phyloP scores from a whole-genome alignment of 2,888 invertebrate species.

The Trichopria drosophilae region DNA sequence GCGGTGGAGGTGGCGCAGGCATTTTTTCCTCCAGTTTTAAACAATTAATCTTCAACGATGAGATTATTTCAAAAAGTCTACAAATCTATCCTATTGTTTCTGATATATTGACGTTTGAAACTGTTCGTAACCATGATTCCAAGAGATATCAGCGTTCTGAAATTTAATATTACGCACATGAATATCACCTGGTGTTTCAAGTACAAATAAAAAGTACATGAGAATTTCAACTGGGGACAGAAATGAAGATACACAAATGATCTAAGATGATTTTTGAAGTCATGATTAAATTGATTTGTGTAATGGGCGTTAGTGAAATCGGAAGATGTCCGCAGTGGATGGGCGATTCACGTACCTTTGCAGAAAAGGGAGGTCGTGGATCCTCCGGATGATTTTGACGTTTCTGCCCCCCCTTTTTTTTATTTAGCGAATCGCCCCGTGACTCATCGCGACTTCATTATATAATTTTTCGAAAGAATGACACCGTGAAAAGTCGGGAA shows the following conservation, averaged over 20 bases:
- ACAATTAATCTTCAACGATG: neutral
- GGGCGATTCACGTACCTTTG: neutral
- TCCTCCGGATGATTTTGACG: conserved; percentile 35
- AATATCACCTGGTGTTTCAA: no score
- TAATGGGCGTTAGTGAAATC: no score
- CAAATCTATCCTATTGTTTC: neutral
- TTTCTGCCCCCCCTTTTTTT: conserved; percentile 25
- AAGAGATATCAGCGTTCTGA: no score
- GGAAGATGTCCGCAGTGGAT: neutral
- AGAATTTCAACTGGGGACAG: no score
- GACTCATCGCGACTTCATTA: conserved; percentile 35
- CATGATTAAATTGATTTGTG: no score
- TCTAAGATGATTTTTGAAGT: no score
- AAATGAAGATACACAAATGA: no score
- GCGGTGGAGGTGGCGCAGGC: conserved; percentile 52
- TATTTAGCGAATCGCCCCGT: conserved; percentile 21
- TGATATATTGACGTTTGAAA: neutral
- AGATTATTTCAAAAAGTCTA: neutral
- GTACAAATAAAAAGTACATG: no score
- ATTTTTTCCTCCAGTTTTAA: conserved; percentile 31
- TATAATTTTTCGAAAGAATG: conserved; percentile 33
- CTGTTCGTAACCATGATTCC: no score
- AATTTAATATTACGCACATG: no score
- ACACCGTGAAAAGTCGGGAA: no score
- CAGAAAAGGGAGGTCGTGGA: neutral